A percentile compares a stretch with the other conserved stretches of the same genome.
These are phyloP conservation scores for Hanleya hanleyi DNA, from an alignment of 2,888 invertebrate genomes.

Conservation along the genomic window DNA sequence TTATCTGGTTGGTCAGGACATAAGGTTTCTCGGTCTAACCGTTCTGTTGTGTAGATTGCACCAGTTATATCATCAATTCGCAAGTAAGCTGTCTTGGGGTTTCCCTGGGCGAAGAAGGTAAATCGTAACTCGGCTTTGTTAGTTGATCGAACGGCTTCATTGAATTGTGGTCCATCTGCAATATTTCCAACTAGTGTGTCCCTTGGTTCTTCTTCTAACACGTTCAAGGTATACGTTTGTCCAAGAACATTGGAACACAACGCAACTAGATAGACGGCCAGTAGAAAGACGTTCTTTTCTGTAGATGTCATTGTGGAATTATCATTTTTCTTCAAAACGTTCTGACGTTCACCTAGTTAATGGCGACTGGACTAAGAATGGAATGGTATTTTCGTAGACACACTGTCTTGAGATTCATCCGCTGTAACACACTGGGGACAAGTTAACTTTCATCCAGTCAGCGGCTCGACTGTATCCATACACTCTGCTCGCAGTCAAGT, in stretches of 20 bases:
- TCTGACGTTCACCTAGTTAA: too few species aligned
- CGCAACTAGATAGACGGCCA: too few species aligned
- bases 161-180: not conserved
- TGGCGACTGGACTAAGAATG: too few species aligned
- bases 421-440: too few species aligned
- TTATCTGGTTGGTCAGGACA: slow-evolving; percentile 16
- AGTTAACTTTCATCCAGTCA: too few species aligned
- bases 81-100: not conserved
- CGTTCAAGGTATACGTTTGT: not conserved
- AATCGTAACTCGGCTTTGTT: not conserved
- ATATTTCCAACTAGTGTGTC: not conserved
- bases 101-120: not conserved
- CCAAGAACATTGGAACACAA: too few species aligned
- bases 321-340: too few species aligned
- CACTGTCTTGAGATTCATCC: too few species aligned
- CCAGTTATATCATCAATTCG: not conserved
- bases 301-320: too few species aligned
- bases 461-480: too few species aligned
- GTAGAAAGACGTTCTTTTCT: too few species aligned
- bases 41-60: not conserved
- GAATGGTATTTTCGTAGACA: too few species aligned
- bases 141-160: not conserved
- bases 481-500: not conserved
- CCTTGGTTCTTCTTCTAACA: not conserved
- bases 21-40: not conserved